Evolutionary conservation across 2,888 invertebrate genomes (phyloP).

Genomic region (Cremastobaeus sp.): DNA sequence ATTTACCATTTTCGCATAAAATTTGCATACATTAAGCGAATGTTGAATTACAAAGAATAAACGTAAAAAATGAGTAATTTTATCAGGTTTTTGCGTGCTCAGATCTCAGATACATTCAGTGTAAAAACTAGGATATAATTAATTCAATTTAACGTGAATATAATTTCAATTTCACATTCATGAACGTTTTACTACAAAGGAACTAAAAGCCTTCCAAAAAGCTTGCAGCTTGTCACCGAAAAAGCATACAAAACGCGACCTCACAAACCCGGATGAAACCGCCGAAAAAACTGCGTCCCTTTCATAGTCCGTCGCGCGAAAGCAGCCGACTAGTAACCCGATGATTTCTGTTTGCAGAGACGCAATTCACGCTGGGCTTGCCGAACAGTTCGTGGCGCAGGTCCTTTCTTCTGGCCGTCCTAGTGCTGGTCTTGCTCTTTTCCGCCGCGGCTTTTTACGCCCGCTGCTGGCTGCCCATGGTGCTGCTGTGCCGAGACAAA

Average conservation of each 20-base stretch:
- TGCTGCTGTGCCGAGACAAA: conserved; percentile 79
- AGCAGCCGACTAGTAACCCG: conserved; percentile 6
- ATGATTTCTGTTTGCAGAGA: conserved; percentile 67
- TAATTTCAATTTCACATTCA: too few relatives aligned
- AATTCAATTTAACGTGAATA: too few relatives aligned
- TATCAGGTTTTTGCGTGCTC: too few relatives aligned
- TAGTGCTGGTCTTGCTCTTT: conserved; percentile 79
- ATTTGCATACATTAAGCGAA: too few relatives aligned
- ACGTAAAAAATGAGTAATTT: too few relatives aligned
- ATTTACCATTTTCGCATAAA: too few relatives aligned
- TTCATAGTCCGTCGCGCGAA: not conserved
- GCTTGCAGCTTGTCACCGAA: too few relatives aligned
- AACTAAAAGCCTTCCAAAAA: too few relatives aligned
- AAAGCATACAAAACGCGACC: not conserved
- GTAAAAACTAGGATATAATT: too few relatives aligned
- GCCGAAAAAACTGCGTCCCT: not conserved
- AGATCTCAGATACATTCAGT: too few relatives aligned
- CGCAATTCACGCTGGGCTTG: conserved; percentile 69
- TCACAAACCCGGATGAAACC: not conserved
- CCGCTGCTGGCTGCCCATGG: conserved; percentile 79
- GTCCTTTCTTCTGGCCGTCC: conserved; percentile 80
- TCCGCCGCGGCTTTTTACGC: conserved; percentile 80
- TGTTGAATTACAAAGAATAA: too few relatives aligned
- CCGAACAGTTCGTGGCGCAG: conserved; percentile 80
- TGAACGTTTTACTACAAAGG: too few relatives aligned